Percentiles rank a stretch among this genome's conserved stretches.
Evolutionary conservation across 2,113 vertebrate species (phyloP).

Genomic region (Nibea coibor): DNA sequence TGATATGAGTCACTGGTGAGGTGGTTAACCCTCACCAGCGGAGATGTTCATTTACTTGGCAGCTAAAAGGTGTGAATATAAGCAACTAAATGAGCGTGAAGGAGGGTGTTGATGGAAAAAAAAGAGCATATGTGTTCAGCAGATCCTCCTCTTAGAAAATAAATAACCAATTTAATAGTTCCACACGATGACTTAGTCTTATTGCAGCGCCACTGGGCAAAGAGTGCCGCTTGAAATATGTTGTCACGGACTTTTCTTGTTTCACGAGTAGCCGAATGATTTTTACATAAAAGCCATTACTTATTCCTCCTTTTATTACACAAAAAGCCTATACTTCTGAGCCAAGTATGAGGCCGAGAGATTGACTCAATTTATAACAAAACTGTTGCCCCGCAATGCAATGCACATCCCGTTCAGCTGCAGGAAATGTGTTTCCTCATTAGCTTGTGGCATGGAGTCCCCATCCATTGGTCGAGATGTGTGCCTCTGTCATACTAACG

Average conservation of each 20-base stretch:
- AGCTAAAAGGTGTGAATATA: conserved; percentile 57
- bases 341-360: background rate
- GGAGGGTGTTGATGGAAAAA: conserved; percentile 43
- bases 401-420: conserved; percentile 18
- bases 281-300: conserved; percentile 27
- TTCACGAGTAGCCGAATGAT: background rate
- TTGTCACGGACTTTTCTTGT: conserved; percentile 6
- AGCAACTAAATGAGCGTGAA: conserved; percentile 48
- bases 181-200: background rate
- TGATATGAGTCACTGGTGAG: background rate
- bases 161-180: background rate
- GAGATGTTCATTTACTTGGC: conserved; percentile 48
- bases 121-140: conserved; percentile 39
- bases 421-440: conserved; percentile 25
- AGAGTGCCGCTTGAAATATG: conserved; percentile 13
- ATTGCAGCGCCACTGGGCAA: background rate
- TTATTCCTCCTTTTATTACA: conserved; percentile 28
- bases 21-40: conserved; percentile 13
- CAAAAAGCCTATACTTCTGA: conserved; percentile 19
- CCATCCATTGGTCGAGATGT: conserved; percentile 22
- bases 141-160: conserved; percentile 6
- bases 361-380: conserved; percentile 24
- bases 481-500: conserved; percentile 52
- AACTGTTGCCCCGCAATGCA: conserved; percentile 15
- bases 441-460: conserved; percentile 28